phyloP scores from a whole-genome alignment of 2,797 vertebrate genomes.

The Thaleichthys pacificus region DNA sequence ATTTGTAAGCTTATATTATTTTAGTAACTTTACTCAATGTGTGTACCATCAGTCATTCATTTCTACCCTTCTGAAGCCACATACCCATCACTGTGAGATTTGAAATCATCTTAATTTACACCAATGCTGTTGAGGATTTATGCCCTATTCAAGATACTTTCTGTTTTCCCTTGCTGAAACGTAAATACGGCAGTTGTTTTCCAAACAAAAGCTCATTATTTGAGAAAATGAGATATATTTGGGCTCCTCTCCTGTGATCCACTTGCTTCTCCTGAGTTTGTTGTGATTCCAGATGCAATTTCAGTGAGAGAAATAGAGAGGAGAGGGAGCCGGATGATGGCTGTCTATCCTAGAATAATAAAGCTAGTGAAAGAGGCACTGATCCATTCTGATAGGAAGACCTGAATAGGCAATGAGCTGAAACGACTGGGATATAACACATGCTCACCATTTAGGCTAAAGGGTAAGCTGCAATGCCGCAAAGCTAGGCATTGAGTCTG shows the following conservation, averaged over 20 bases:
- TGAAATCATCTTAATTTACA: background rate
- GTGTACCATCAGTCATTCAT: background rate
- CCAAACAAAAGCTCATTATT: background rate
- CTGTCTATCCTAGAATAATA: conserved; percentile 18
- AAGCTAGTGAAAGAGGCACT: background rate
- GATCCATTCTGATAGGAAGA: conserved; percentile 6
- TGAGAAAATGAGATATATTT: background rate
- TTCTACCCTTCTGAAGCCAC: background rate
- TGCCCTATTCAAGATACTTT: background rate
- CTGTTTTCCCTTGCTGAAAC: background rate
- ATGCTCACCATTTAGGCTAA: background rate
- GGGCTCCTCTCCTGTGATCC: background rate
- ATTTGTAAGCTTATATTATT: background rate
- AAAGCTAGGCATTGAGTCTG: too few relatives aligned
- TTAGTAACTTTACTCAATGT: background rate
- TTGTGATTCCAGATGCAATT: conserved; percentile 2
- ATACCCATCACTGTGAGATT: background rate
- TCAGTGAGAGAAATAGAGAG: conserved; percentile 9
- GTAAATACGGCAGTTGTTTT: background rate
- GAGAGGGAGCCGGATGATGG: conserved; percentile 15
- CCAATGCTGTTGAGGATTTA: background rate
- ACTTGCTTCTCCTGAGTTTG: background rate
- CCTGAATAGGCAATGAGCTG: conserved; percentile 15
- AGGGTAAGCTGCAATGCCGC: background rate
- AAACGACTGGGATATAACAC: background rate